Evolutionary conservation across 2,888 invertebrate genomes (phyloP), one percentile per base, ranked within the genome.

Genomic region (Cheilosia vulpina): DNA sequence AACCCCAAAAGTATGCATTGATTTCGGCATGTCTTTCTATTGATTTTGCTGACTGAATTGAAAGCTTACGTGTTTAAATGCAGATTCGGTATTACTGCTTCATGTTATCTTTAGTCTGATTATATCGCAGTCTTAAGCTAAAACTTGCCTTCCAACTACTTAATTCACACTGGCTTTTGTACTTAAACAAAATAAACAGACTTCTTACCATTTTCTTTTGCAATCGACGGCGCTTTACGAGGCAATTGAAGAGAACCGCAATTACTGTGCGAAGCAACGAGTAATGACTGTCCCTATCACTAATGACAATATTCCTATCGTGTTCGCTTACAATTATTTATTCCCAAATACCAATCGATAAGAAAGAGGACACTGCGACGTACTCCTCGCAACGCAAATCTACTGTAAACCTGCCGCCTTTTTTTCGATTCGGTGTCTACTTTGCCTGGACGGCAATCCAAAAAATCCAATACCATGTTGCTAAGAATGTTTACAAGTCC

Each of bases 401-500:
- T 7, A 31, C 38, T 34, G 13, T 9, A 47, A 31, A 24, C 47
- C 62, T 13, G 34, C 21, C 19, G 60, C 27, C 19, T 21, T 17
- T 19, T 17, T 7, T 21, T 2, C 17, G 0, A 11, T 4, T 27
- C 43, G 27, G 27, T 50, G 34, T 17, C 41, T 38, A 4, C 24
- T n/a, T 11, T 11, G 7, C n/a, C 17, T 17, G 15, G 53, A 55
- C 34, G 43, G 47, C 45, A 55, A 45, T 47, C 34, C 43, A 27
- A 43, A 45, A 72, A 27, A 60, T 31, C 27, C 66, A 24, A 69
- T 15, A 52, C 15, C 13, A 63, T 6, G 27, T 27, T 27, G 27
- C 7, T 27, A 27, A 34, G 43, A 45, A 41, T 76, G 58, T 60
- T 66, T 66, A 68, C 58, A 45, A 76, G 52, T 43, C 76, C 43